Percentiles rank a stretch among this genome's conserved stretches.
Evolutionary conservation across 2,113 vertebrate species (phyloP).

Genomic region (Cariama cristata): DNA sequence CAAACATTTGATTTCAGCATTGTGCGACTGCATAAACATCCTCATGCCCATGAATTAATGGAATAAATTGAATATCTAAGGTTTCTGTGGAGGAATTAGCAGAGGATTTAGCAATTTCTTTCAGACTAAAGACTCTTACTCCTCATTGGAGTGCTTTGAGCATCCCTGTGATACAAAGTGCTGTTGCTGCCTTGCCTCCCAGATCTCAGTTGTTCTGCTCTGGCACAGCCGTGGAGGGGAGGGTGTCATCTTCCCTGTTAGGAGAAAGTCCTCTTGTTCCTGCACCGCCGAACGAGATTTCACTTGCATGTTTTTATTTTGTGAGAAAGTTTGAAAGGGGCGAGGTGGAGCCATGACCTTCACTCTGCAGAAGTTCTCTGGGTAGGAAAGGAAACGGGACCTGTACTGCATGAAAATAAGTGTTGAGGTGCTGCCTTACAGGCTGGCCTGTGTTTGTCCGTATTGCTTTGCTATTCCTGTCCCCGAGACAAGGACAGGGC

Average conservation of each 20-base stretch:
- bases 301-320: neutral
- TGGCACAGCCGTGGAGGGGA: accelerated
- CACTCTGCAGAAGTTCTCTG: neutral
- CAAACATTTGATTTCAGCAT: neutral
- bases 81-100: neutral
- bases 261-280: neutral
- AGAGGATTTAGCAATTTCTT: neutral
- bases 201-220: neutral
- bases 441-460: neutral
- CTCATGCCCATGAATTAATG: neutral
- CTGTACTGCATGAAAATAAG: neutral
- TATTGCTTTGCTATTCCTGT: neutral
- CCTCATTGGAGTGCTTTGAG: neutral
- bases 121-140: neutral
- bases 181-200: neutral
- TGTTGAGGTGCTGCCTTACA: neutral
- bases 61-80: neutral
- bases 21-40: neutral
- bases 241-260: neutral
- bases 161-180: neutral
- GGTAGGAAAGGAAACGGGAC: neutral
- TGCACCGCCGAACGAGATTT: neutral
- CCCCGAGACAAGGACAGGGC: neutral
- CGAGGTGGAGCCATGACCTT: neutral
- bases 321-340: neutral